Percentiles rank a stretch among this genome's conserved stretches.
Conservation (phyloP, 2,797 vertebrate genomes). For the Tokudaia tokunoshimensis region DNA sequence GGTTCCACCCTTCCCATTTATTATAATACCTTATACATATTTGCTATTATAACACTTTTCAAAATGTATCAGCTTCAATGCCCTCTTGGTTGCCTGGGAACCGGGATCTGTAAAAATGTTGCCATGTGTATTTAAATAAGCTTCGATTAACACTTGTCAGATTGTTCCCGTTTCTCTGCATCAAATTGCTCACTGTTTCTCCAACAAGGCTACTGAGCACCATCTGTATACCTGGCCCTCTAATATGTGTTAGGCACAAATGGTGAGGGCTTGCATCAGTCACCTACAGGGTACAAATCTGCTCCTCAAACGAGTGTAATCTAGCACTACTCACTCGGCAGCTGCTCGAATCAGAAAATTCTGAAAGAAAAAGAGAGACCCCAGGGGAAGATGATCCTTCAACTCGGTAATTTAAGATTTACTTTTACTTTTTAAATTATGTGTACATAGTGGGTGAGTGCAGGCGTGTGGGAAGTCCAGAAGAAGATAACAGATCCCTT, state of each 20-base stretch:
- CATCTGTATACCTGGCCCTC: neutral
- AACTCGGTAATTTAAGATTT: constrained; percentile 15
- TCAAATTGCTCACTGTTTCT: constrained; percentile 13
- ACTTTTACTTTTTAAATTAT: neutral
- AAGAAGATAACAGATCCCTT: neutral
- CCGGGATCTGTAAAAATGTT: neutral
- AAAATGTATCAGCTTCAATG: neutral
- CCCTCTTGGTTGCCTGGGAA: neutral
- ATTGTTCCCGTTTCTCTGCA: constrained; percentile 27
- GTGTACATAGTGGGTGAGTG: neutral
- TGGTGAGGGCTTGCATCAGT: neutral
- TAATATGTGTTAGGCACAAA: neutral
- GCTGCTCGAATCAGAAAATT: neutral
- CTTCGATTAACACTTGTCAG: constrained; percentile 22
- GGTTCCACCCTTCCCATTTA: neutral
- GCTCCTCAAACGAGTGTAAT: neutral
- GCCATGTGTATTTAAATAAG: neutral
- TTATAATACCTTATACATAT: neutral
- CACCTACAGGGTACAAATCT: neutral
- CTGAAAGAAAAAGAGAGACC: too few relatives aligned
- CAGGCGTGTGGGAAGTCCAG: neutral
- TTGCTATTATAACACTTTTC: neutral
- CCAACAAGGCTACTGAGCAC: neutral
- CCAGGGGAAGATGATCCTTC: neutral
- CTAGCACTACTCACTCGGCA: neutral